Base-by-base conservation (phyloP, 2,888 invertebrate species). In the Deilephila elpenor region DNA sequence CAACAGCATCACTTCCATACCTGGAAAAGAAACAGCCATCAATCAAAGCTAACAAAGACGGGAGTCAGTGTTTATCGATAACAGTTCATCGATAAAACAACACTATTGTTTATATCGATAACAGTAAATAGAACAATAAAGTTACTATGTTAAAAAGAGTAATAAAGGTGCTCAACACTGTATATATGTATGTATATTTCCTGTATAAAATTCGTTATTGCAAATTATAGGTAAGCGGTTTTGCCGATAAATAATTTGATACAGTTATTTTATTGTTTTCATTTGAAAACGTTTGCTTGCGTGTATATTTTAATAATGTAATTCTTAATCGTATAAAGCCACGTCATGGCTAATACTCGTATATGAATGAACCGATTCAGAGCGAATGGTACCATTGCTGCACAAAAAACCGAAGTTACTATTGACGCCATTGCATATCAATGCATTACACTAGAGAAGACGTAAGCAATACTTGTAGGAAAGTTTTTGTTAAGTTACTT, bases 1-100 rank as follows among this genome's bases (percentile, higher is more conserved):
- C n/a, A 56, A 56, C 44, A 67, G 67, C 67, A 25, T 25, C 67
- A 67, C 67, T 44, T 64, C 64, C 67, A 51, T 67, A 67, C 67
- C 67, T 67, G 67, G 14, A 25, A 64, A 67, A 67, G 25, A 67
- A 62, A 67, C 44, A 67, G 1, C 25, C 14, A 67, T 67, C 67
- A 67, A 67, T 67, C 51, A 67, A 51, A 67, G 67, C 25, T 44
- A 51, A 67, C 44, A 51, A 60, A 60, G 60, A n/a, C 5, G 17
- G 56, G 56, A 29, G 29, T 32, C 14, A 44, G 14, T 25, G 17
- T 25, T 67, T 67, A 25, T 25, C 44, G n/a, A 67, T 44, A 25
- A n/a, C 25, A 20, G 6, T 64, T 64, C 20, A 25, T 25, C 51
- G 17, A 20, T 67, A 25, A 67, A 67, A 67, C 25, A 25, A 17